These are phyloP conservation scores for Micrasema minimum DNA, from an alignment of 1,140 invertebrate species.

Conservation along the genomic window DNA sequence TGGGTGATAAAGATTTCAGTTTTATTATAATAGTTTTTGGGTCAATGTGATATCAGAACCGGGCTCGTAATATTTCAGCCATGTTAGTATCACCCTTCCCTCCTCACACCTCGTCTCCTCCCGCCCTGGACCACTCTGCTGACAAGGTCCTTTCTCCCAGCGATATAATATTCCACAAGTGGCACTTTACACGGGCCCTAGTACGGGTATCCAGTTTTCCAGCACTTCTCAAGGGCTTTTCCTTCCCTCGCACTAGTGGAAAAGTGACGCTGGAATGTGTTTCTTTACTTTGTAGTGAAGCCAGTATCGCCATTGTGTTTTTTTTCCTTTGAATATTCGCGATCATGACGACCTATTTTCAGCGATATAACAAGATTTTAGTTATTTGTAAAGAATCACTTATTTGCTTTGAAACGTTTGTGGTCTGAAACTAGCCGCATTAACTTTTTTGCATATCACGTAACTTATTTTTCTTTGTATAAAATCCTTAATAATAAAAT, in stretches of 20 bases:
- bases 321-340: constrained; percentile 1
- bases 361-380: too few species aligned
- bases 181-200: constrained; percentile 40
- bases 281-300: constrained; percentile 1
- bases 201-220: constrained; percentile 7
- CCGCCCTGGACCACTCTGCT: constrained; percentile 28
- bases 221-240: constrained; percentile 14
- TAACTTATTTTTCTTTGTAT: too few species aligned
- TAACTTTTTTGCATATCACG: too few species aligned
- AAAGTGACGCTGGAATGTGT: constrained; percentile 31
- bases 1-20: too few species aligned
- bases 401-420: too few species aligned
- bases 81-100: constrained; percentile 2
- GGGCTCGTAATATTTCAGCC: constrained; percentile 13
- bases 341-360: not conserved
- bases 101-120: not conserved
- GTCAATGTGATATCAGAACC: constrained; percentile 26
- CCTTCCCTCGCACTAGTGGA: constrained; percentile 2
- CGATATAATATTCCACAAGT: constrained; percentile 50
- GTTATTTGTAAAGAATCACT: too few species aligned
- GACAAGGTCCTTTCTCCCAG: constrained; percentile 47
- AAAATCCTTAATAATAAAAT: too few species aligned
- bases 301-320: constrained; percentile 22
- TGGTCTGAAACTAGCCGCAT: too few species aligned
- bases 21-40: too few species aligned